Percentiles rank a stretch among this genome's conserved stretches.
phyloP scores from a whole-genome alignment of 2,888 invertebrate species.

The Dascillus cervinus region DNA sequence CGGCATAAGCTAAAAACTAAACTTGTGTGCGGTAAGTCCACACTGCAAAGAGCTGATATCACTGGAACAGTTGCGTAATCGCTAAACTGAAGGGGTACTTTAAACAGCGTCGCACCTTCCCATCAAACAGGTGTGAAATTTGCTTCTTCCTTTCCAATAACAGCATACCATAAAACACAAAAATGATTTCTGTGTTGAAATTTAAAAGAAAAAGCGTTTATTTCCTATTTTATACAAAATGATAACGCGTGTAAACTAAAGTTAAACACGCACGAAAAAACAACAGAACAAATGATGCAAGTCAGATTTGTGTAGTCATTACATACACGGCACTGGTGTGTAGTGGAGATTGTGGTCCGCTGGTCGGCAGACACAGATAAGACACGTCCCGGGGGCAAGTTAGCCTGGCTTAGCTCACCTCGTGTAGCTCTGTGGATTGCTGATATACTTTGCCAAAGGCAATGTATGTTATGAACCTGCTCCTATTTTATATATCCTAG shows the following conservation, averaged over 20 bases:
- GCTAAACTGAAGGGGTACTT: conserved; percentile 14
- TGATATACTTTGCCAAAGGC: conserved; percentile 17
- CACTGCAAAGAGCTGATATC: conserved; percentile 27
- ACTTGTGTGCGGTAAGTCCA: conserved; percentile 23
- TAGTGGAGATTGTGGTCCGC: conserved; percentile 22
- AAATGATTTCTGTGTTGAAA: too few species aligned
- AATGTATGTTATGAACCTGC: too few species aligned
- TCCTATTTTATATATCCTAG: too few species aligned
- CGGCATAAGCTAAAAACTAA: conserved; percentile 22
- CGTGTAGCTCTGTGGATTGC: conserved; percentile 23
- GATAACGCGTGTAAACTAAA: too few species aligned
- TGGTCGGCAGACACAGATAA: conserved; percentile 28
- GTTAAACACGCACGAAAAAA: too few species aligned
- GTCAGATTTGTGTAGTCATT: too few species aligned
- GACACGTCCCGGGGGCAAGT: conserved; percentile 27
- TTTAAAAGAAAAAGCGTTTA: too few species aligned
- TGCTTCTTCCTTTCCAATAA: too few species aligned
- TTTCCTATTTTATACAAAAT: too few species aligned
- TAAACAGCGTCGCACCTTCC: conserved; percentile 9
- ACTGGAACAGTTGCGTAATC: conserved; percentile 17
- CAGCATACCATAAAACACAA: too few species aligned
- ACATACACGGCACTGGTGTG: conserved; percentile 13
- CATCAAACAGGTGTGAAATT: too few species aligned
- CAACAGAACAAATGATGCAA: too few species aligned
- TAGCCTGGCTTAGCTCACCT: conserved; percentile 25